Evolutionary conservation across 2,888 invertebrate species (phyloP), one percentile per base, ranked within the genome.

Genomic region (Lagria hirta): DNA sequence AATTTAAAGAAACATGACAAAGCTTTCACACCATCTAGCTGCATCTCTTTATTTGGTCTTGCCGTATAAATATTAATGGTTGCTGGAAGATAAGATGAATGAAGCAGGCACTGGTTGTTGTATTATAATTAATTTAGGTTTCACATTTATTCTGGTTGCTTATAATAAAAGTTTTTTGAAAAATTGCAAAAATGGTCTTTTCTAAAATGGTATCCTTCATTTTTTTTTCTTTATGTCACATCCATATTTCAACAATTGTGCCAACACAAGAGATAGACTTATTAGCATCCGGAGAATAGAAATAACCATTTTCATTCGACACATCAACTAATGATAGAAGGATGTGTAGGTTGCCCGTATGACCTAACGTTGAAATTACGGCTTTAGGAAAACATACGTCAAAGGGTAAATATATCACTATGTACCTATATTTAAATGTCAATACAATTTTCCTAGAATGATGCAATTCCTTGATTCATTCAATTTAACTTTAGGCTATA

Each of bases 1-100:
- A 52, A 50, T 55, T 52, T 48, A n/a, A 48, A 45, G 41, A 46
- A 49, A 62, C 62, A 62, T 60, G 59, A 61, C 58, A 61, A 60
- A 59, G 60, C 60, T 61, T 55, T 61, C 58, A 57, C 54, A 54
- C 57, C 45, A 47, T 52, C 49, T 51, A 51, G 45, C 49, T 37
- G 45, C 37, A 41, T 46, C 48, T 52, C 54, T 51, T 44, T 56
- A 57, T 55, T 58, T 54, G 56, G 55, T 47, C 38, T 48, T 43
- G 43, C 24, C 33, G 46, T 43, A 52, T 55, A 49, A 53, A 54
- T 56, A 54, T 56, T 54, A 47, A 54, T 52, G 37, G n/a, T n/a
- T n/a, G n/a, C n/a, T n/a, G n/a, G n/a, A n/a, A n/a, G n/a, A n/a
- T n/a, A n/a, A n/a, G n/a, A n/a, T n/a, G n/a, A n/a, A n/a, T n/a